Evolutionary conservation across 2,797 vertebrate species (phyloP), one percentile per base, ranked within the genome.

Genomic region (Antennarius maculatus): DNA sequence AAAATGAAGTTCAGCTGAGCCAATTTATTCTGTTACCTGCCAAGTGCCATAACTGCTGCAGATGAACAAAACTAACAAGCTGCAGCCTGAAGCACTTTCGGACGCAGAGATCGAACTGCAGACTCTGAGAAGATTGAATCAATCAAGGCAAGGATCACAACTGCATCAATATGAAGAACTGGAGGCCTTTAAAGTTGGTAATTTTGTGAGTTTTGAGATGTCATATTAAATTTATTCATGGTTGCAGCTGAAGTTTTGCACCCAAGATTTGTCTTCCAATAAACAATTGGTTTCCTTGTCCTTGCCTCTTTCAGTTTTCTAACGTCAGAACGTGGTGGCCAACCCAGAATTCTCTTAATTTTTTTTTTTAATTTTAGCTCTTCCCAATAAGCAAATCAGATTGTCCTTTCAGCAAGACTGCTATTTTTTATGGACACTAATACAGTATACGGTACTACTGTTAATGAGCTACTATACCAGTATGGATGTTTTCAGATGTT

Each of bases 181-280:
- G 60, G 60, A 67, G 54, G 75, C 42, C 34, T 50, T 50, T 12
- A 2, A 43, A 49, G 74, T 45, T 18, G 18, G 41, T 54, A 75
- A 57, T 63, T 78, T 45, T 71, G 66, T 81, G 71, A 84, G 77
- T 76, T 82, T 64, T 81, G 71, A 84, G 78, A 88, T 87, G 88
- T 91, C 84, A 90, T 67, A 53, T 72, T 13, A 1, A 72, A 80
- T 76, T 61, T 57, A 79, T 76, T 83, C 64, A 49, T 9, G 82
- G 71, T 86, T 67, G 74, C 69, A 66, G 76, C 74, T 87, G 74
- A 74, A 75, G 48, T 79, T 84, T 85, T 77, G 77, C 75, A 57
- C 69, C 72, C 62, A 63, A 81, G 62, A 89, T 80, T 73, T 23
- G 89, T 92, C 91, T 90, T 91, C 87, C 89, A 91, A 91, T 91